These are phyloP conservation scores for Drosophila diplacantha DNA, from an alignment of 2,888 invertebrate genomes.

Conservation along the genomic window DNA sequence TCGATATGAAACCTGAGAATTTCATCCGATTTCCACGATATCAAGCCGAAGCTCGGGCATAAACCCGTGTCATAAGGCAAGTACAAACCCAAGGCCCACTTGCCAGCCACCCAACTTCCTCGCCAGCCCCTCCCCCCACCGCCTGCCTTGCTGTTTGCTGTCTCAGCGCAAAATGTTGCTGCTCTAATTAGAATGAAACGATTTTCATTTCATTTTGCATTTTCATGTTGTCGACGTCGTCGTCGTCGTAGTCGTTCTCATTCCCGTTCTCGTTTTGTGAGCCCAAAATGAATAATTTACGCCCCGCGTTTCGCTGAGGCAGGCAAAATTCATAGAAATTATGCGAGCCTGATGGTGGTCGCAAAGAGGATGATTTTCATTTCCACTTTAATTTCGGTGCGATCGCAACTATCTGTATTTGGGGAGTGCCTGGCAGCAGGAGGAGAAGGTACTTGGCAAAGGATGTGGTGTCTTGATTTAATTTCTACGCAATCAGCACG, in stretches of 20 bases:
- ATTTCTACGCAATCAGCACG: conserved; percentile 46
- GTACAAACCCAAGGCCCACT: conserved; percentile 11
- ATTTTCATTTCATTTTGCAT: conserved; percentile 70
- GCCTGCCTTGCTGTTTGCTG: conserved; percentile 54
- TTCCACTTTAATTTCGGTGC: conserved; percentile 62
- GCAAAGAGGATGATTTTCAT: conserved; percentile 39
- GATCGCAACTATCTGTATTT: conserved; percentile 51
- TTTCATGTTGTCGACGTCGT: conserved; percentile 50
- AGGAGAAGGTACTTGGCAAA: conserved; percentile 12
- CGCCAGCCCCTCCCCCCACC: neutral
- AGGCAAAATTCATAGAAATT: conserved; percentile 67
- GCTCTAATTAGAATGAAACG: conserved; percentile 72
- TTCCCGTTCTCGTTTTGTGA: conserved; percentile 40
- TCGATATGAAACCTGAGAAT: neutral
- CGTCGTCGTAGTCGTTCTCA: conserved; percentile 1
- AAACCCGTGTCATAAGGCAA: conserved; percentile 5
- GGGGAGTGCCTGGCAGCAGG: neutral
- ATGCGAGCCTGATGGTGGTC: conserved; percentile 32
- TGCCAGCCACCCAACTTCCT: conserved; percentile 17
- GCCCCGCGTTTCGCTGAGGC: conserved; percentile 58
- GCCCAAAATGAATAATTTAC: conserved; percentile 69
- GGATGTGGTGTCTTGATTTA: conserved; percentile 56
- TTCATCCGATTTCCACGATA: neutral
- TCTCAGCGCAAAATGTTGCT: conserved; percentile 69
- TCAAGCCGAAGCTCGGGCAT: neutral